A percentile compares a stretch with the other conserved stretches of the same genome.
These are phyloP conservation scores for Tragelaphus scriptus DNA, from an alignment of 2,113 vertebrate genomes.

Conservation along the genomic window DNA sequence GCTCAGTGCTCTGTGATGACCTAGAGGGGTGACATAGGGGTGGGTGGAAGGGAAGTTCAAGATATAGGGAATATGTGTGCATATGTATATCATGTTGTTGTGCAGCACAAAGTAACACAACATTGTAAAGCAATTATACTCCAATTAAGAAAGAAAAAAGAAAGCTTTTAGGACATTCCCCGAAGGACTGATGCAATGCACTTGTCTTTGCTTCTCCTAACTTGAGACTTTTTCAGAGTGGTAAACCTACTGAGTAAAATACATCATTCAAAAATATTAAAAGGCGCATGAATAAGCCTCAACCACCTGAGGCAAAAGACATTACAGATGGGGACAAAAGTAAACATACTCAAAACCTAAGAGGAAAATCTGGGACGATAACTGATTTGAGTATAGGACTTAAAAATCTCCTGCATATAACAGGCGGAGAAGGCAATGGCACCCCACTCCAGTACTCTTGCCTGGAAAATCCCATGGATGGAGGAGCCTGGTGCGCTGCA, in stretches of 20 bases:
- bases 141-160: neutral
- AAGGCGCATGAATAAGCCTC: neutral
- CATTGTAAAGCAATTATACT: neutral
- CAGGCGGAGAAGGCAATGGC: neutral
- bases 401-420: neutral
- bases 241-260: neutral
- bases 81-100: neutral
- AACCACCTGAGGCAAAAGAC: neutral
- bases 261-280: neutral
- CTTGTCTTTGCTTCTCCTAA: neutral
- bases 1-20: neutral
- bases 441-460: too few relatives aligned
- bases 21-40: neutral
- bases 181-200: neutral
- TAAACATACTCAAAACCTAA: neutral
- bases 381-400: neutral
- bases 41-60: neutral
- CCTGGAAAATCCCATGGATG: too few relatives aligned
- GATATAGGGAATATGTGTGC: neutral
- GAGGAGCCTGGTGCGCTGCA: too few relatives aligned
- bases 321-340: neutral
- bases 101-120: neutral
- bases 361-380: neutral
- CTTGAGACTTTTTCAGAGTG: neutral
- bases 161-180: neutral